phyloP scores from a whole-genome alignment of 2,888 invertebrate genomes.

The Eupithecia pulchellata region DNA sequence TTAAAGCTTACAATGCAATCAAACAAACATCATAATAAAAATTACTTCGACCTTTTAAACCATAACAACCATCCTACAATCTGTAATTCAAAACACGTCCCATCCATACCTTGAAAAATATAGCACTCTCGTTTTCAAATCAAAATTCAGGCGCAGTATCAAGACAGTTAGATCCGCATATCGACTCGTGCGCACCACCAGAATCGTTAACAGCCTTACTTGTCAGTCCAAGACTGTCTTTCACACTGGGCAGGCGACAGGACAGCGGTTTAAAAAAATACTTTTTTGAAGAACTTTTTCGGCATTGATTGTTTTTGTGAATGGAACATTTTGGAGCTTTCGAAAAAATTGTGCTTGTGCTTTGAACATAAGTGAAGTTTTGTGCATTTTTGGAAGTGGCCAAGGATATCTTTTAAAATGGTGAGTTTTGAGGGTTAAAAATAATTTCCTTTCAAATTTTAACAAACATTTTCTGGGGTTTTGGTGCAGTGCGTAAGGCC shows the following conservation, averaged over 20 bases:
- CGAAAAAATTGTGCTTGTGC: slow-evolving; percentile 49
- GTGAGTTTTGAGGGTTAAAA: slow-evolving; percentile 54
- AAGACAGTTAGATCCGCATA: slow-evolving; percentile 77
- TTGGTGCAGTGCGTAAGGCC: no score
- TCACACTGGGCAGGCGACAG: slow-evolving; percentile 74
- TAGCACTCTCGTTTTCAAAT: slow-evolving; percentile 79
- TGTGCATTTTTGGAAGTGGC: slow-evolving; percentile 57
- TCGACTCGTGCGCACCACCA: slow-evolving; percentile 68
- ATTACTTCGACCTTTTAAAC: not conserved
- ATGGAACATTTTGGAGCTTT: slow-evolving; percentile 51
- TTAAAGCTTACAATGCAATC: not conserved
- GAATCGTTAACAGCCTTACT: slow-evolving; percentile 71
- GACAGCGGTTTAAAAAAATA: slow-evolving; percentile 59
- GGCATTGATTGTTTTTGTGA: slow-evolving; percentile 47
- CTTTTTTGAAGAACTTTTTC: slow-evolving; percentile 39
- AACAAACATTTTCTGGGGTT: no score
- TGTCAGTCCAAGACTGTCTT: slow-evolving; percentile 81
- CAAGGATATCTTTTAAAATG: slow-evolving; percentile 68
- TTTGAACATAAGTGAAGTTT: slow-evolving; percentile 49
- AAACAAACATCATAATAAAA: not conserved
- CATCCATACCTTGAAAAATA: slow-evolving; percentile 42
- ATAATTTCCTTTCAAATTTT: not conserved
- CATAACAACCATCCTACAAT: not conserved
- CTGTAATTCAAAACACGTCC: slow-evolving; percentile 28
- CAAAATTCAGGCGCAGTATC: slow-evolving; percentile 75